A percentile compares a stretch with the other conserved stretches of the same genome.
Conservation (phyloP, 2,888 invertebrate species). For the Xiphydria camelus region DNA sequence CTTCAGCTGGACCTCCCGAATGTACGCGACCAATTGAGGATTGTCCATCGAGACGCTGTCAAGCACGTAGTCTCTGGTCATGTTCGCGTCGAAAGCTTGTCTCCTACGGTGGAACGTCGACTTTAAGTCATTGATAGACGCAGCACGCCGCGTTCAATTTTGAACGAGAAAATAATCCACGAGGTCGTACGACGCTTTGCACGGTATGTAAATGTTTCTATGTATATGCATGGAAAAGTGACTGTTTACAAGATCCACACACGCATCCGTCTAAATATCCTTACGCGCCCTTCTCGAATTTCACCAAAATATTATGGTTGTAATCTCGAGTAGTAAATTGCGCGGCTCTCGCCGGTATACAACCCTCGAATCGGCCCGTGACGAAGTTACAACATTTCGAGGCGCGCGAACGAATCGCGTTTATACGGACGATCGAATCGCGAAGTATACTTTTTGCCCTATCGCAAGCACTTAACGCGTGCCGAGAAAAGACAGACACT, state of each 20-base stretch:
- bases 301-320: no score
- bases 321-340: no score
- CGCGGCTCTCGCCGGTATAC: no score
- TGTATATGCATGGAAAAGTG: no score
- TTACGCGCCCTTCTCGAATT: no score
- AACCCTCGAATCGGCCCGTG: no score
- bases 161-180: background rate
- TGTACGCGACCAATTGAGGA: constrained; percentile 73
- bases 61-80: constrained; percentile 78
- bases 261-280: no score
- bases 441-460: background rate
- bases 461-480: background rate
- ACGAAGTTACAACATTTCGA: no score
- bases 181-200: no score
- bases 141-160: background rate
- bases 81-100: constrained; percentile 78
- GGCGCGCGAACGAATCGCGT: no score
- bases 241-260: no score
- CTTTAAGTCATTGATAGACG: constrained; percentile 1
- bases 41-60: constrained; percentile 75
- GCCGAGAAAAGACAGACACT: background rate
- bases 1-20: constrained; percentile 71
- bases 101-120: constrained; percentile 35
- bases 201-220: no score
- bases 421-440: background rate